phyloP scores from a whole-genome alignment of 2,888 invertebrate genomes.

The Ophioninae sp. region DNA sequence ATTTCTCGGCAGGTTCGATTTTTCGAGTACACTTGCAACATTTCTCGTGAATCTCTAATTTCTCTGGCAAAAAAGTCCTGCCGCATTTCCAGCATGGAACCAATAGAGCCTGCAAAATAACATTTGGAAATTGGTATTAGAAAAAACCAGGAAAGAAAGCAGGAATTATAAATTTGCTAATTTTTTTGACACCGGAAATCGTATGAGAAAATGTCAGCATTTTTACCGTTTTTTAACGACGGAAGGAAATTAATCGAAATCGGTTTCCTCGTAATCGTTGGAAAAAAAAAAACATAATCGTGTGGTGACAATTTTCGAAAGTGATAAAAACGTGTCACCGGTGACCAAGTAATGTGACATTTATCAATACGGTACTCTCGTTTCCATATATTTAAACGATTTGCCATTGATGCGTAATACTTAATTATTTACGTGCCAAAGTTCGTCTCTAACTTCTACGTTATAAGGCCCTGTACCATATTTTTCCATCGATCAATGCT shows the following conservation, averaged over 20 bases:
- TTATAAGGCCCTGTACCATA: conserved; percentile 40
- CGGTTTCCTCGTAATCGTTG: neutral
- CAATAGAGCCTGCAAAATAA: conserved; percentile 80
- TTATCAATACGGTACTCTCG: conserved; percentile 13
- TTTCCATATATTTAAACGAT: conserved; percentile 48
- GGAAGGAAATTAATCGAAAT: neutral
- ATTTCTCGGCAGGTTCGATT: conserved; percentile 30
- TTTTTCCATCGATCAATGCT: conserved; percentile 40
- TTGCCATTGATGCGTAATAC: conserved; percentile 49
- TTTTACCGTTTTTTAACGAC: neutral
- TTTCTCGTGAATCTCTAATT: conserved; percentile 84
- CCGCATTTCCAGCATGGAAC: conserved; percentile 86
- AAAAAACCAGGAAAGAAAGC: neutral
- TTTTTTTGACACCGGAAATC: neutral
- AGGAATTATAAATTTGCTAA: neutral
- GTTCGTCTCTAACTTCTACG: conserved; percentile 1
- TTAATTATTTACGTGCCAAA: conserved; percentile 39
- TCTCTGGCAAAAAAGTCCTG: conserved; percentile 86
- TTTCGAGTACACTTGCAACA: conserved; percentile 78
- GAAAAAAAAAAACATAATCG: neutral
- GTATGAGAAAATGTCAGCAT: too few relatives aligned
- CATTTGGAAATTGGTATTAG: neutral
- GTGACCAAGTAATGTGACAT: neutral
- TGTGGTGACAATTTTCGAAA: neutral
- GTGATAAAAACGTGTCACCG: neutral